Base-by-base conservation (phyloP, 1,140 invertebrate species). In the Drosophila nikananu region DNA sequence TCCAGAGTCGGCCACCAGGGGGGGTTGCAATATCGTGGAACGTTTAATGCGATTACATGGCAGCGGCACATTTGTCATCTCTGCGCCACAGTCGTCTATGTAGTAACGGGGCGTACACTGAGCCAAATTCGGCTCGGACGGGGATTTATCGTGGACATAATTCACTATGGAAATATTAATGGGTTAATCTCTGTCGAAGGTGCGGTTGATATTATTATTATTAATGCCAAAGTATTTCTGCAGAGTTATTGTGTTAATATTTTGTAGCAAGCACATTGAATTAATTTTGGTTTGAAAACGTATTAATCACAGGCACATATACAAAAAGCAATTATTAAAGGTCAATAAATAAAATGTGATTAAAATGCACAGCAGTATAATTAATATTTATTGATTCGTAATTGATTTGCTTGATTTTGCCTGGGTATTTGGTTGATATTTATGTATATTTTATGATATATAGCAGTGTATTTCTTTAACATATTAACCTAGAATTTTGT, bases 21-120 rank as follows among this genome's bases (percentile, higher is more conserved):
- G 61, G 63, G 46, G 46, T 55, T 42, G 61, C 58, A 44, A 39
- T 61, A 51, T 52, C 59, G 64, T 77, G 80, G 54, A 72, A 73
- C 70, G 68, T 83, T 90, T 90, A 89, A 89, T 89, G 86, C 86
- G 86, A 89, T 89, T 89, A 89, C 86, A 90, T 91, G 86, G 86
- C 86, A 82, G 86, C 79, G 82, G 81, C 79, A 80, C 86, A 89
- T 89, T 89, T 90, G 86, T 90, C 86, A 89, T 86, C 51, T 32
- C 21, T 57, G 61, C 54, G 57, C 37, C 37, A 72, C 54, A 37
- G 63, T 57, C 59, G 13, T 32, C 49, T n/a, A 54, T 48, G 12
- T n/a, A 25, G 60, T 60, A 60, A 65, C 39, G 63, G 67, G 54
- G 35, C 35, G 19, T 74, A 48, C 71, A 73, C 71, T 74, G 71